Base-by-base conservation (phyloP, 2,113 vertebrate genomes). In the Oncorhynchus nerka region DNA sequence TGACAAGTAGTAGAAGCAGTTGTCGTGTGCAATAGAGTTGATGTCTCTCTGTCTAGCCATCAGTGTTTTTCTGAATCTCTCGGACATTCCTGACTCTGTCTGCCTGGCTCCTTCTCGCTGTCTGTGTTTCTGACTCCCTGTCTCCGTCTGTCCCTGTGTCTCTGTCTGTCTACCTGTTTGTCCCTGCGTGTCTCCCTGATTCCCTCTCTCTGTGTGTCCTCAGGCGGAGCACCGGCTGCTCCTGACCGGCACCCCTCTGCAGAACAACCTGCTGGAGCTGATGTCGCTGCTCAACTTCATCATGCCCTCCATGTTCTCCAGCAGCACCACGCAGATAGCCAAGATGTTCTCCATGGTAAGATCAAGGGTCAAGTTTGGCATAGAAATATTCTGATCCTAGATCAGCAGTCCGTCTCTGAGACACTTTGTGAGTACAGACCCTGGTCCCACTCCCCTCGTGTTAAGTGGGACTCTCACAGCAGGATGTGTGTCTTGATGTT, bases 291-390 rank as follows among this genome's bases (percentile, higher is more conserved):
- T 99, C 78, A 99, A 99, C 89, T 99, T 99, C 89, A 97, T 99
- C 74, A 99, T 99, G 98, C 98, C 97, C 0, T 95, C 94, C n/a
- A 95, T 99, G 97, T 99, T 99, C 87, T 98, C 96, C 76, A 98
- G 93, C 81, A 96, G 97, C 80, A 96, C 95, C 5, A 91, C 94
- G 73, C 95, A 98, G 93, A 95, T 99, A 82, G 92, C 94, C 82
- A 97, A 96, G 86, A 97, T 99, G 95, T 99, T 99, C 88, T 97
- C 97, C 49, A 89, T 94, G 86, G 98, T 98, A 89, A n/a, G 39
- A 9, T 45, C 39, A 45, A 11, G 39, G 39, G 39, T 45, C 39
- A 45, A 9, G 39, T 45, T 45, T 45, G 1, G 39, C 8, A 3
- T 45, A 2, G 39, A 45, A 3, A 11, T 11, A 45, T 45, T 45